Conservation (phyloP, 2,888 invertebrate species). For the Lathronympha strigana region DNA sequence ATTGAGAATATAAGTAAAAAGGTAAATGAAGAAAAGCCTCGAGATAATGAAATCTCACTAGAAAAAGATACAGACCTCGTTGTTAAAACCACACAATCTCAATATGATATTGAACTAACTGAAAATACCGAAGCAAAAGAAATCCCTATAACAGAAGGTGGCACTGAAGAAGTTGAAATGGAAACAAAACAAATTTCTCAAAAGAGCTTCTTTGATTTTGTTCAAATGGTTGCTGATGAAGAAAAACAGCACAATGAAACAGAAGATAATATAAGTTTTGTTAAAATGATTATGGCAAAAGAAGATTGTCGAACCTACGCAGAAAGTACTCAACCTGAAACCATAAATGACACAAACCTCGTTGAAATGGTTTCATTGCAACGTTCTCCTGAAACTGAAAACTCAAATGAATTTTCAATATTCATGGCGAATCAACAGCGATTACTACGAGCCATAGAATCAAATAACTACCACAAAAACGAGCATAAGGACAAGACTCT, state of each 20-base stretch:
- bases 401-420: conserved; percentile 52
- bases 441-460: conserved; percentile 55
- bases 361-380: conserved; percentile 45
- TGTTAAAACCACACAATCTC: background rate
- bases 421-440: conserved; percentile 60
- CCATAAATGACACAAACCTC: conserved; percentile 46
- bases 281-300: conserved; percentile 30
- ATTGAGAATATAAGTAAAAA: conserved; percentile 1
- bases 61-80: background rate
- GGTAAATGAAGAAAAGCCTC: background rate
- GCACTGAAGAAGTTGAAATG: background rate
- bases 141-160: background rate
- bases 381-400: conserved; percentile 34
- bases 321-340: conserved; percentile 1
- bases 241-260: conserved; percentile 4
- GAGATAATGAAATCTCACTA: background rate
- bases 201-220: conserved; percentile 1
- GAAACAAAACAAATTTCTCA: background rate
- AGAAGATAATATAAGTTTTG: conserved; percentile 46
- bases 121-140: background rate
- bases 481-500: background rate
- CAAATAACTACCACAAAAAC: conserved; percentile 41
- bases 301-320: background rate
- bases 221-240: background rate
- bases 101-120: background rate